These are phyloP conservation scores for Agrochola litura DNA, from an alignment of 2,888 invertebrate genomes.

Conservation along the genomic window DNA sequence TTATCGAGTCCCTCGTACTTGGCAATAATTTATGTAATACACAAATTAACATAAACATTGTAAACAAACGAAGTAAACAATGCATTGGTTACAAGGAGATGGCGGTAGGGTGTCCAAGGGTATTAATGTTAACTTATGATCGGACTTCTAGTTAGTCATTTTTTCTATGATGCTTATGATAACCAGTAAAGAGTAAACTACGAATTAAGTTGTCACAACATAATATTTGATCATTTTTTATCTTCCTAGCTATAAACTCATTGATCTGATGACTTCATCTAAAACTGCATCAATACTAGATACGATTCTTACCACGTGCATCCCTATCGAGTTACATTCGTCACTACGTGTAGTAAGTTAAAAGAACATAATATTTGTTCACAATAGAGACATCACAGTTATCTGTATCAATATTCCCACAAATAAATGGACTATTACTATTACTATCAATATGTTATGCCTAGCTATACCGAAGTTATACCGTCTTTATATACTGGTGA, in stretches of 20 bases:
- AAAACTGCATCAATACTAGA: conserved; percentile 12
- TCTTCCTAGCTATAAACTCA: background rate
- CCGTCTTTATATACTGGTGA: too few relatives aligned
- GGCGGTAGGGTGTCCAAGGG: background rate
- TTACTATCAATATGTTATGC: too few relatives aligned
- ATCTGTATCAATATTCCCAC: too few relatives aligned
- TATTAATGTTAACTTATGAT: background rate
- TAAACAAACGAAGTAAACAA: conserved; percentile 33
- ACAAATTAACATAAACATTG: conserved; percentile 32
- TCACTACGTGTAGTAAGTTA: conserved; percentile 11
- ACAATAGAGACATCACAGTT: conserved; percentile 4
- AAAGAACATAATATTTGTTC: conserved; percentile 13
- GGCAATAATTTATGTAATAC: conserved; percentile 1
- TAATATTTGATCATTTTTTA: background rate
- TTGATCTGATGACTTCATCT: conserved; percentile 29
- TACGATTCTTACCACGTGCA: conserved; percentile 37
- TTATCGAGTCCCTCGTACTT: conserved; percentile 17
- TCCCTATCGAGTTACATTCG: conserved; percentile 44
- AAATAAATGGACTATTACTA: too few relatives aligned
- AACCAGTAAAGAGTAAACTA: background rate
- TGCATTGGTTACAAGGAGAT: conserved; percentile 43
- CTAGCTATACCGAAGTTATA: too few relatives aligned
- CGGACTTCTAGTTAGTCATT: background rate
- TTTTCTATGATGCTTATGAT: too few relatives aligned
- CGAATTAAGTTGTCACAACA: background rate